Evolutionary conservation across 2,797 vertebrate species (phyloP).

Genomic region (Acanthopagrus latus): DNA sequence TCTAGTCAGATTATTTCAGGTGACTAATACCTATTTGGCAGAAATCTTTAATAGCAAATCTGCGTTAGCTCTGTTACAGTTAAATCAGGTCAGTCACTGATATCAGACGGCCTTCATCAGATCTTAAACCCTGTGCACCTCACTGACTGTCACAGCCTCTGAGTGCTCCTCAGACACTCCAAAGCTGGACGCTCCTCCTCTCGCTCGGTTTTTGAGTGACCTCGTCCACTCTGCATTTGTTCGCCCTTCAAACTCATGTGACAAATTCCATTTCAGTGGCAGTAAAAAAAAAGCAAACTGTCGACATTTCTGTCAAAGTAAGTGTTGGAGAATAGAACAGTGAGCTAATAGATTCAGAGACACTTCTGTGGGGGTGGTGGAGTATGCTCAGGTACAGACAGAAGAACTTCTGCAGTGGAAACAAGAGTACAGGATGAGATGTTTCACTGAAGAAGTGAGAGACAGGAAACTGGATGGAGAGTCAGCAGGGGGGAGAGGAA

Average conservation of each 20-base stretch:
- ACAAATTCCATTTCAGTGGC: constrained; percentile 49
- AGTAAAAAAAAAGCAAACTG: constrained; percentile 36
- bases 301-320: constrained; percentile 41
- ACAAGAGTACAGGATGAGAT: background rate
- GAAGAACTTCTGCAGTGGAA: background rate
- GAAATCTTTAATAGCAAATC: background rate
- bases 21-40: background rate
- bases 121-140: background rate
- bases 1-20: background rate
- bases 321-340: constrained; percentile 30
- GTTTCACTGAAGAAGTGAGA: background rate
- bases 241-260: constrained; percentile 39
- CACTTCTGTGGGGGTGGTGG: background rate
- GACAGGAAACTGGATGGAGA: background rate
- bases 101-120: background rate
- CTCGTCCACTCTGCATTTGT: constrained; percentile 56
- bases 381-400: background rate
- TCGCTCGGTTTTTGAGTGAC: constrained; percentile 42
- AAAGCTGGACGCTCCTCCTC: constrained; percentile 36
- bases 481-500: background rate
- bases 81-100: background rate
- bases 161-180: constrained; percentile 31
- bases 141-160: background rate
- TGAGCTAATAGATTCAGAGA: constrained; percentile 35
- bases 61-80: background rate